These are phyloP conservation scores for Atherinosoma microstoma DNA, from an alignment of 2,797 vertebrate species.

Conservation along the genomic window DNA sequence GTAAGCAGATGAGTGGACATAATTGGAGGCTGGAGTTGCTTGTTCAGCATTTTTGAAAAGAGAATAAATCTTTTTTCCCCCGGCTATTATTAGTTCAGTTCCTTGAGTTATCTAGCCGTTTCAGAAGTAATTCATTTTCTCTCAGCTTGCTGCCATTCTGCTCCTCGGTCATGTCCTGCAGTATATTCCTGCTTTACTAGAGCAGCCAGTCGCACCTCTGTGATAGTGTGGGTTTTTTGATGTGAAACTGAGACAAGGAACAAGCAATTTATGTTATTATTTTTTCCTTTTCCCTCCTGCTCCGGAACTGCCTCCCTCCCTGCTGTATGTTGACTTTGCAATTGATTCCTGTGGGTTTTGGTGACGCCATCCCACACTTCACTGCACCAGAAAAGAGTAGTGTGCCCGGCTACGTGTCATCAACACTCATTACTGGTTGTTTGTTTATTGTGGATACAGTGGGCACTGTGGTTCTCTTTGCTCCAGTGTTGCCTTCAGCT, in stretches of 20 bases:
- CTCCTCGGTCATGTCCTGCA: slow-evolving; percentile 25
- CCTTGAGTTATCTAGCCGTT: slow-evolving; percentile 2
- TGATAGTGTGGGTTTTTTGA: slow-evolving; percentile 23
- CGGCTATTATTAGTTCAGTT: neutral
- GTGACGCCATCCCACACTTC: slow-evolving; percentile 62
- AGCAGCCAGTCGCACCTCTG: slow-evolving; percentile 17
- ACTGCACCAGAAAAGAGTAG: slow-evolving; percentile 42
- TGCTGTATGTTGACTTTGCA: slow-evolving; percentile 69
- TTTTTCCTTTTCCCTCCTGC: slow-evolving; percentile 4
- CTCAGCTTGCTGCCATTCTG: slow-evolving; percentile 10
- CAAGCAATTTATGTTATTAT: slow-evolving; percentile 21
- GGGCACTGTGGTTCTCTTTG: slow-evolving; percentile 4
- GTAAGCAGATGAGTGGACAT: slow-evolving; percentile 43
- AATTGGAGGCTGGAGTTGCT: slow-evolving; percentile 30
- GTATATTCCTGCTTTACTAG: slow-evolving; percentile 17
- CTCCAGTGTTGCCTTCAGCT: slow-evolving; percentile 8
- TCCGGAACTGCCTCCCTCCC: slow-evolving; percentile 66
- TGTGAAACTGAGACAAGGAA: slow-evolving; percentile 53
- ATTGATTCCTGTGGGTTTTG: slow-evolving; percentile 70
- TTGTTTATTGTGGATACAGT: slow-evolving; percentile 31
- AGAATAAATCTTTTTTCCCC: slow-evolving; percentile 11
- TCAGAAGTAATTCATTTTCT: slow-evolving; percentile 22
- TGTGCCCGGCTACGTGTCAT: slow-evolving; percentile 51
- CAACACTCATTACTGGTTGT: slow-evolving; percentile 34
- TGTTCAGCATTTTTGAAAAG: slow-evolving; percentile 38